Percentiles rank a stretch among this genome's conserved stretches.
These are phyloP conservation scores for Lithophane leautieri DNA, from an alignment of 2,888 invertebrate species.

Conservation along the genomic window DNA sequence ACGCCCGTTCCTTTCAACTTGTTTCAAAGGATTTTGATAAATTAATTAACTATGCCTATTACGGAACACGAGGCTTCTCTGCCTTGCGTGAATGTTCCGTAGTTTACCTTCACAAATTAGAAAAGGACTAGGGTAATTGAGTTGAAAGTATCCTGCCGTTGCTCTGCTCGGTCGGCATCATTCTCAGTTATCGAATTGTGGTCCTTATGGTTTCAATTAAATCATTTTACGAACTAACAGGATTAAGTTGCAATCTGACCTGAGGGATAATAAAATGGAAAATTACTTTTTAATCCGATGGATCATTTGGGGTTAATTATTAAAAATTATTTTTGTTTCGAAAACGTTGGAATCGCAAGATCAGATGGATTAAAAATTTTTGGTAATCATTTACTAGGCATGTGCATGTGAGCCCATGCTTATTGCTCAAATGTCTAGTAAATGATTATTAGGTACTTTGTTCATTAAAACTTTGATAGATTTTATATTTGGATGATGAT, in stretches of 20 bases:
- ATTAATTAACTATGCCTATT: neutral
- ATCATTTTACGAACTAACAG: constrained; percentile 2
- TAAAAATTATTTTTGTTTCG: neutral
- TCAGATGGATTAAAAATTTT: neutral
- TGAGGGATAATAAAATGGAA: constrained; percentile 6
- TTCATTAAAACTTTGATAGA: neutral
- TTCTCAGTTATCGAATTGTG: constrained; percentile 3
- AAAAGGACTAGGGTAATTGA: neutral
- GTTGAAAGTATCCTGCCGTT: neutral
- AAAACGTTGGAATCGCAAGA: neutral
- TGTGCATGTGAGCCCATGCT: neutral
- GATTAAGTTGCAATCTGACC: constrained; percentile 14
- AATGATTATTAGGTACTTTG: too few species aligned
- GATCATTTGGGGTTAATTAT: neutral
- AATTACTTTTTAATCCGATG: neutral
- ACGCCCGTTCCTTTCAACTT: neutral
- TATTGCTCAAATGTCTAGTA: too few species aligned
- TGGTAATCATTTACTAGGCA: neutral
- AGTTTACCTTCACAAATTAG: neutral
- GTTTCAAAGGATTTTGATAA: constrained; percentile 6
- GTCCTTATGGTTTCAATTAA: neutral
- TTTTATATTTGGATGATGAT: neutral
- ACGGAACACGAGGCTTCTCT: neutral
- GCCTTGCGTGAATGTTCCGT: neutral
- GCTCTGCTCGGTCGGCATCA: neutral